Evolutionary conservation across 2,113 vertebrate genomes (phyloP).

Genomic region (Australoheros scitulus): DNA sequence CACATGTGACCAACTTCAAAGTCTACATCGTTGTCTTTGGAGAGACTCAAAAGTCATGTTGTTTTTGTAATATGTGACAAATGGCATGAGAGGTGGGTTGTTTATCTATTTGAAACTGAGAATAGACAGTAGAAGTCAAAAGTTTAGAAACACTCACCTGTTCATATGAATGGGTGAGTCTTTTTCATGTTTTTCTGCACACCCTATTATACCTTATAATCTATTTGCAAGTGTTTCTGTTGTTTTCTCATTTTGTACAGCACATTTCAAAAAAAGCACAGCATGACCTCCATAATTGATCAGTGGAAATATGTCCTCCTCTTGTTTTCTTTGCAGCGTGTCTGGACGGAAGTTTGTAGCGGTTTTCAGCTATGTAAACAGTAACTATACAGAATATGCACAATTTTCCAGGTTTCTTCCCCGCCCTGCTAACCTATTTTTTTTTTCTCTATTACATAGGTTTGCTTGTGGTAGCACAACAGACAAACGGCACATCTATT

Average conservation of each 20-base stretch:
- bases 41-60: not conserved
- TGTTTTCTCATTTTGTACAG: not conserved
- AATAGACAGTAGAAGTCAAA: too few species aligned
- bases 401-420: slow-evolving; percentile 70
- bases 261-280: not conserved
- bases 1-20: slow-evolving; percentile 41
- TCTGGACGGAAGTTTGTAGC: slow-evolving; percentile 57
- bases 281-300: slow-evolving; percentile 49
- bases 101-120: not conserved
- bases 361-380: slow-evolving; percentile 58
- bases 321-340: slow-evolving; percentile 9
- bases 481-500: slow-evolving; percentile 74
- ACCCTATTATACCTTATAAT: not conserved
- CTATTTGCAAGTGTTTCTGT: not conserved
- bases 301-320: slow-evolving; percentile 24
- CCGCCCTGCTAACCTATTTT: slow-evolving; percentile 78
- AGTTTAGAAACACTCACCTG: too few species aligned
- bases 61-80: not conserved
- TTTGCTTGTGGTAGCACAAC: slow-evolving; percentile 70
- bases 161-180: too few species aligned
- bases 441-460: slow-evolving; percentile 56
- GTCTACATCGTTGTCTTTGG: not conserved
- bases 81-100: not conserved
- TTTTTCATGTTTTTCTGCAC: too few species aligned
- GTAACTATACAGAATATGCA: slow-evolving; percentile 43